phyloP scores from a whole-genome alignment of 2,797 vertebrate genomes.

The Cryptoblepharus egeriae region DNA sequence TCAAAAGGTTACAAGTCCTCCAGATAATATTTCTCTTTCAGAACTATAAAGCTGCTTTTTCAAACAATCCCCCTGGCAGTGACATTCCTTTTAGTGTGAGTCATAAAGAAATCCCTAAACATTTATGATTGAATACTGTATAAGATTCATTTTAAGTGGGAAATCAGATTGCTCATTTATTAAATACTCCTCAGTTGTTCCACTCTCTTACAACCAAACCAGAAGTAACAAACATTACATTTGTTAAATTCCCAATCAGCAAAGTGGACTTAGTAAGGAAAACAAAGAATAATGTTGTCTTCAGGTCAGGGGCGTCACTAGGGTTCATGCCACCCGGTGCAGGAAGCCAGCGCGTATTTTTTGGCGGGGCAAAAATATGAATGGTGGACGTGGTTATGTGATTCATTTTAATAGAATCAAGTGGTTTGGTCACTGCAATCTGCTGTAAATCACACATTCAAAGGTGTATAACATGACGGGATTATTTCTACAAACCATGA shows the following conservation, averaged over 20 bases:
- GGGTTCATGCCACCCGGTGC: no score
- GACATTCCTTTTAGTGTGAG: background rate
- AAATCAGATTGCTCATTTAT: background rate
- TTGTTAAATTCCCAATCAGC: background rate
- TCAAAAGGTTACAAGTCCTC: background rate
- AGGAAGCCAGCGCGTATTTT: no score
- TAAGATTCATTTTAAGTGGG: conserved; percentile 1
- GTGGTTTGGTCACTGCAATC: no score
- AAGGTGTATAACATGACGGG: no score
- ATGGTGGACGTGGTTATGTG: no score
- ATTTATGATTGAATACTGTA: background rate
- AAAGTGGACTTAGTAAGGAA: background rate
- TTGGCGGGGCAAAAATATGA: no score
- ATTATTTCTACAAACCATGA: no score
- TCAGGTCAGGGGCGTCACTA: no score
- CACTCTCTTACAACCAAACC: background rate
- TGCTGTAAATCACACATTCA: no score
- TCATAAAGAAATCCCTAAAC: background rate
- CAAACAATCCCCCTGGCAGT: background rate
- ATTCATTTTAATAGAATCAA: no score
- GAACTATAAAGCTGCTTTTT: background rate
- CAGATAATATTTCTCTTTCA: background rate
- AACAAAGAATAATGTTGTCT: background rate
- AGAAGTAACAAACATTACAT: background rate
- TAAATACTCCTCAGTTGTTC: background rate